Percentiles rank a stretch among this genome's conserved stretches.
Conservation (phyloP, 1,140 invertebrate genomes). For the Camponotus floridanus region DNA sequence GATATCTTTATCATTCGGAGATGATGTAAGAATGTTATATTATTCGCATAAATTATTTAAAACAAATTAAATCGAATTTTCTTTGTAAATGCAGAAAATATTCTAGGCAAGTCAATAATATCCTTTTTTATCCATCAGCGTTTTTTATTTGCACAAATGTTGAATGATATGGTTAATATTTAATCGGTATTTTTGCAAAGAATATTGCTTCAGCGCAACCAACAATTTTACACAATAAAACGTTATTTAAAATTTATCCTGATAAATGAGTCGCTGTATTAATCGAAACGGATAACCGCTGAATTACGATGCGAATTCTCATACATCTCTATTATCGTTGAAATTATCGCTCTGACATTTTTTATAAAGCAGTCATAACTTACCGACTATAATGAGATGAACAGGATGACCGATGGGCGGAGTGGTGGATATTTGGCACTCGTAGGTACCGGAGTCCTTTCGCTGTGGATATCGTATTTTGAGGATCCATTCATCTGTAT, state of each 20-base stretch:
- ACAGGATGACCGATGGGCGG: conserved; percentile 93
- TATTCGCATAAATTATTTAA: conserved; percentile 22
- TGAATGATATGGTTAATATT: conserved; percentile 1
- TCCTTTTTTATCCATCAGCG: background rate
- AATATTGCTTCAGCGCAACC: background rate
- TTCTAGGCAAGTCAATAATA: background rate
- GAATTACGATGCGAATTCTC: conserved; percentile 23
- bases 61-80: conserved; percentile 20
- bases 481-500: conserved; percentile 93
- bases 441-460: conserved; percentile 93
- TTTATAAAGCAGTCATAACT: conserved; percentile 83
- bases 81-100: background rate
- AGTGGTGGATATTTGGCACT: conserved; percentile 95
- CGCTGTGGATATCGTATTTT: conserved; percentile 91
- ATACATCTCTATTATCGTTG: conserved; percentile 9
- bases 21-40: background rate
- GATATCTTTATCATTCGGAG: background rate
- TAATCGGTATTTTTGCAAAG: background rate
- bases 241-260: conserved; percentile 34
- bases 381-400: conserved; percentile 92
- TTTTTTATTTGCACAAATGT: background rate
- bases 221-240: conserved; percentile 8
- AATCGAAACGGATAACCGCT: background rate
- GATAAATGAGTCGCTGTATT: background rate
- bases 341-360: background rate